phyloP scores from a whole-genome alignment of 2,888 invertebrate genomes.

The Nephrotoma flavescens region DNA sequence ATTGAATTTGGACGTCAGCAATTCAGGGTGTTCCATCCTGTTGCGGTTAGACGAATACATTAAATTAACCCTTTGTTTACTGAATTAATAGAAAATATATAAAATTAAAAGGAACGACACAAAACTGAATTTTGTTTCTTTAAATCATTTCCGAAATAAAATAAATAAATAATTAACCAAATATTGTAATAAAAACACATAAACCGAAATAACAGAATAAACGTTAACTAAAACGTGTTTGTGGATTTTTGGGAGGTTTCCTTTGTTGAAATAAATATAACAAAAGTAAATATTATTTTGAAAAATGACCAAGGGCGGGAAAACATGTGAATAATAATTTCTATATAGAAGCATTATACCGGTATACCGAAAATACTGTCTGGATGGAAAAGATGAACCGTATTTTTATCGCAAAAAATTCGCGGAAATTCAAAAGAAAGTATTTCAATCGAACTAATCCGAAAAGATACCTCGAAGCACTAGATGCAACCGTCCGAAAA shows the following conservation, averaged over 20 bases:
- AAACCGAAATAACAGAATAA: neutral
- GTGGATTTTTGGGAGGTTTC: neutral
- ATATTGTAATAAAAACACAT: neutral
- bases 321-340: neutral
- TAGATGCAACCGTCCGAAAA: too few species aligned
- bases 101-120: neutral
- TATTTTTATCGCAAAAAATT: neutral
- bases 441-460: neutral
- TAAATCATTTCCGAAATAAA: neutral
- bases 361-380: neutral
- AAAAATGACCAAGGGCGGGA: neutral
- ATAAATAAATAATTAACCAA: neutral
- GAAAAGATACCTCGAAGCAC: neutral
- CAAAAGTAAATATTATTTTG: neutral
- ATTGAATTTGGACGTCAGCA: neutral
- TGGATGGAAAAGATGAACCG: neutral
- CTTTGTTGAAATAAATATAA: neutral
- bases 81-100: neutral
- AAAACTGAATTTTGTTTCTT: neutral
- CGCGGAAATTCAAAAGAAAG: neutral
- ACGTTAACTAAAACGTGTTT: neutral
- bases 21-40: neutral
- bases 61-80: neutral
- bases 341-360: neutral
- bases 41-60: neutral